Evolutionary conservation across 1,140 invertebrate species (phyloP).

Genomic region (Plodia interpunctella): DNA sequence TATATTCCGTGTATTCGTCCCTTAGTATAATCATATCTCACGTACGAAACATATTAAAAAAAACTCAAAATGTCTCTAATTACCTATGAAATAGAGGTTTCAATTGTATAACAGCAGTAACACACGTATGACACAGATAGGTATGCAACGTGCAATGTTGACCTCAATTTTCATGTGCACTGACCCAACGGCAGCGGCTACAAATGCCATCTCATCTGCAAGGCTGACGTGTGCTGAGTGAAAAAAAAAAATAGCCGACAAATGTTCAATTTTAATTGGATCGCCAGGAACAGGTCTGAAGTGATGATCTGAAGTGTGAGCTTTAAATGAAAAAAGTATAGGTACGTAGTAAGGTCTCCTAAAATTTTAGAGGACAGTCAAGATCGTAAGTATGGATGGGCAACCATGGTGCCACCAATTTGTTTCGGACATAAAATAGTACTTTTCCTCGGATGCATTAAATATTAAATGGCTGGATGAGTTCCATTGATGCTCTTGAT

Average conservation of each 20-base stretch:
- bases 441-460: too few species aligned
- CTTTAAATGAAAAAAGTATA: too few species aligned
- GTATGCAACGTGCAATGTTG: slow-evolving; percentile 16
- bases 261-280: slow-evolving; percentile 10
- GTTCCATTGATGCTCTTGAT: too few species aligned
- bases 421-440: too few species aligned
- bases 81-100: not conserved
- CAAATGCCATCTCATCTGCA: slow-evolving; percentile 14
- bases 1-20: not conserved
- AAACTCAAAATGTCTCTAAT: not conserved
- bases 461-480: too few species aligned
- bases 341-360: too few species aligned
- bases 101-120: not conserved
- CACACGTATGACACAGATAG: not conserved
- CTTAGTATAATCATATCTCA: not conserved
- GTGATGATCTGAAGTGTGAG: not conserved
- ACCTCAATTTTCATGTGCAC: slow-evolving; percentile 56
- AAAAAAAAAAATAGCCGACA: not conserved
- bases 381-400: too few species aligned
- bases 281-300: not conserved
- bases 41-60: not conserved
- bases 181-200: slow-evolving; percentile 36
- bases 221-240: not conserved
- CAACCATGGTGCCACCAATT: too few species aligned
- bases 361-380: too few species aligned